These are phyloP conservation scores for Odocoileus virginianus DNA, from an alignment of 2,113 vertebrate genomes.

Conservation along the genomic window DNA sequence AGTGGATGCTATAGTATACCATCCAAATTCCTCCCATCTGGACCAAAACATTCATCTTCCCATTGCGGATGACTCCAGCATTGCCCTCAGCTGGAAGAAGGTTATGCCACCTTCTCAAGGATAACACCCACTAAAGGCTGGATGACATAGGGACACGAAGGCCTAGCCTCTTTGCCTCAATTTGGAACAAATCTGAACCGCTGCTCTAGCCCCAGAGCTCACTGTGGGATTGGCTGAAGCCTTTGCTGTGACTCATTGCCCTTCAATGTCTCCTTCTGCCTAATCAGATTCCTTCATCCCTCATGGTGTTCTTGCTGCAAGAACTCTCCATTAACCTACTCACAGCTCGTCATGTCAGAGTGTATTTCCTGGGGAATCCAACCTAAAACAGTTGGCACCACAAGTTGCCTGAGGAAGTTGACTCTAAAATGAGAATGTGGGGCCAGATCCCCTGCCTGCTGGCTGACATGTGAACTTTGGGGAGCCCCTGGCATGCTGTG, in stretches of 20 bases:
- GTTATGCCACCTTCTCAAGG: background rate
- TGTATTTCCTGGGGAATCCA: background rate
- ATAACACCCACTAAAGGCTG: background rate
- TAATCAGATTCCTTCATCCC: background rate
- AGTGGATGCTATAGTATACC: too few species aligned
- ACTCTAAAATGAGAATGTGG: background rate
- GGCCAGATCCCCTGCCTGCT: too few species aligned
- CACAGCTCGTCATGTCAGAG: background rate
- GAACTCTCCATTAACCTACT: background rate
- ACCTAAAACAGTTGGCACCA: background rate
- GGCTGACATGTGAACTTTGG: background rate
- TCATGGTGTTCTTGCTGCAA: background rate
- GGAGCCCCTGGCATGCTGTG: background rate
- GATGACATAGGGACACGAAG: background rate
- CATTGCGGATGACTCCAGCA: background rate
- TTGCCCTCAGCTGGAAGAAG: background rate
- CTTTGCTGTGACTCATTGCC: background rate
- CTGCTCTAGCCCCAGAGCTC: background rate
- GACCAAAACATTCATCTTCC: background rate
- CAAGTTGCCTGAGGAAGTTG: background rate
- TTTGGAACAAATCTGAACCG: background rate
- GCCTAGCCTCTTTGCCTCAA: background rate
- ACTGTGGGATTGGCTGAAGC: background rate
- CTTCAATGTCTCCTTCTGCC: background rate
- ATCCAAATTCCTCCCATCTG: background rate